Base-by-base conservation (phyloP, 1,140 invertebrate genomes). In the Papilio helenus region DNA sequence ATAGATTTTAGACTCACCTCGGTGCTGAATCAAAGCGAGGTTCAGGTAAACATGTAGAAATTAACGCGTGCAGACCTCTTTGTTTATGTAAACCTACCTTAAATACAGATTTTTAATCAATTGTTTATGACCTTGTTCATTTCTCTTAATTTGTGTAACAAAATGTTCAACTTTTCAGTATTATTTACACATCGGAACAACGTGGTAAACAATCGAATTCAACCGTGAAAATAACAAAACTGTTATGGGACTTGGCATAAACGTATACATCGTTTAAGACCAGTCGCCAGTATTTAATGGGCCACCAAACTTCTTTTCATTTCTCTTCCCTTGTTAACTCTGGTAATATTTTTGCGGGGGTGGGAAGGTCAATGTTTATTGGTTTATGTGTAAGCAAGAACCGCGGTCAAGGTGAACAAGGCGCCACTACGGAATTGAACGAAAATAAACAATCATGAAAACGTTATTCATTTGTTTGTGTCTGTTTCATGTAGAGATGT, bases 361-460 rank as follows among this genome's bases (percentile, higher is more conserved):
- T 81, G 79, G 83, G 80, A 86, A 91, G 90, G 89, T 90, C 90
- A 88, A 61, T 80, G 79, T 89, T 89, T 76, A 82, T 83, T 86
- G 83, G 88, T 89, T 85, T 58, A 87, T 87, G 81, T 86, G 86
- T 82, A 80, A 84, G 74, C 83, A 79, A 83, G 83, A 86, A 82
- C 85, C 81, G 74, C 86, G 89, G 92, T 92, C 92, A 93, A 93
- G 91, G 92, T 90, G 86, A 90, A 78, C 76, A 76, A 80, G 86
- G 88, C 91, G 90, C 88, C 90, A 84, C 84, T 78, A 81, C 79
- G 82, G 84, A 86, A 86, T 88, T 81, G 84, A 55, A 81, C 80
- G 82, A 88, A 92, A 90, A 90, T 89, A 93, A 90, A 92, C 85
- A 87, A 83, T 82, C 72, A 55, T 76, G 76, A 81, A 86, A 87